phyloP scores from a whole-genome alignment of 1,140 invertebrate genomes.

The Apis mellifera region DNA sequence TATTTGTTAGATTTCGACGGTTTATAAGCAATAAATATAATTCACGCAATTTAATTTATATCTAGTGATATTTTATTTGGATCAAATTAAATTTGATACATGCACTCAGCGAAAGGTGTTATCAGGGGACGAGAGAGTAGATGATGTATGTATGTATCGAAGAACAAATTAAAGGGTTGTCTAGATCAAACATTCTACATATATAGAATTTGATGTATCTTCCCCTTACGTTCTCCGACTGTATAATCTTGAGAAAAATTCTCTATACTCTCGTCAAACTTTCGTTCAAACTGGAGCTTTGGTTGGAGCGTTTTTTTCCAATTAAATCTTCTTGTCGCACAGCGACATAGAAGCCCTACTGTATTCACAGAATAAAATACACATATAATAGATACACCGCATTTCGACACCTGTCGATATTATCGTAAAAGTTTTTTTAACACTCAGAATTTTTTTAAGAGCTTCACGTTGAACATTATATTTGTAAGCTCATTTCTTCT shows the following conservation, averaged over 20 bases:
- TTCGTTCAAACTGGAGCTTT: constrained; percentile 59
- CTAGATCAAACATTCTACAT: constrained; percentile 59
- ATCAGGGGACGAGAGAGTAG: constrained; percentile 58
- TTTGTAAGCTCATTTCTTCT: constrained; percentile 56
- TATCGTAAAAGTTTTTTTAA: constrained; percentile 60
- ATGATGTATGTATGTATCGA: constrained; percentile 51
- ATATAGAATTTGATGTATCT: constrained; percentile 54
- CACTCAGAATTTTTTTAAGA: constrained; percentile 59
- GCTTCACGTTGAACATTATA: constrained; percentile 57
- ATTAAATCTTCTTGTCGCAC: constrained; percentile 66
- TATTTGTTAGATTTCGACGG: constrained; percentile 6
- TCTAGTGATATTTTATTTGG: constrained; percentile 48
- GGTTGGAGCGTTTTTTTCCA: constrained; percentile 55
- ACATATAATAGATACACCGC: constrained; percentile 67
- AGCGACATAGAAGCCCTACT: constrained; percentile 66
- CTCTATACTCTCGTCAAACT: constrained; percentile 53
- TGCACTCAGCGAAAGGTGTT: constrained; percentile 57
- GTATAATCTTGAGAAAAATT: constrained; percentile 54
- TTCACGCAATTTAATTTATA: constrained; percentile 24
- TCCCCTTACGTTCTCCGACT: constrained; percentile 51
- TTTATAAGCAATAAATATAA: constrained; percentile 46
- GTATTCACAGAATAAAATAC: constrained; percentile 71
- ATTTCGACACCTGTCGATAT: constrained; percentile 54
- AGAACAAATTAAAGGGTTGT: constrained; percentile 57
- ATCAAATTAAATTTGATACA: constrained; percentile 53